Base-by-base conservation (phyloP, 1,140 invertebrate species). In the Micrasema longulum region DNA sequence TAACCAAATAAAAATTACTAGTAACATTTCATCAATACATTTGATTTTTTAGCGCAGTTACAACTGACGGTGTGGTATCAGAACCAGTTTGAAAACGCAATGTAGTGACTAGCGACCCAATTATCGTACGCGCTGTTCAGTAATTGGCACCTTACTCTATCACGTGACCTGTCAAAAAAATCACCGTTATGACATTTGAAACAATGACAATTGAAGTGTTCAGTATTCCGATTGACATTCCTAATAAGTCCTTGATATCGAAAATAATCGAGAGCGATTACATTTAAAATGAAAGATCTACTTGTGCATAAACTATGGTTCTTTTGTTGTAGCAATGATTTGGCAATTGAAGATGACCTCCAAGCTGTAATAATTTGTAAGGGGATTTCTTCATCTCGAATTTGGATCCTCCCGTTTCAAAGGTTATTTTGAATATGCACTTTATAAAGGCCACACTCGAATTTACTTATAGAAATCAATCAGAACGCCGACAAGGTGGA, bases 141-240 rank as follows among this genome's bases (percentile, higher is more conserved):
- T 53, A 53, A 53, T 53, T 6, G 26, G 10, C 22, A 53, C 50
- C 50, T 53, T 53, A 23, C 18, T 11, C 7, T 4, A 53, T 53
- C 50, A 53, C 50, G 50, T 53, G 48, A 23, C 50, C 50, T 23
- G 50, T 53, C 50, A 53, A 53, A 53, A 53, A 22, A 22, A n/a
- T n/a, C 22, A 5, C 50, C 50, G 50, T 53, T 53, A 53, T 53
- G 50, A 53, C 50, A 53, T 53, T 53, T 53, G 22, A 53, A 23
- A 53, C 50, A 53, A 53, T 53, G 50, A 53, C 22, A 53, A 53
- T 53, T 9, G 50, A n/a, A 23, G 22, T 12, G n/a, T n/a, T n/a
- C n/a, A n/a, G n/a, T n/a, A n/a, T n/a, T n/a, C 4, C n/a, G n/a
- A n/a, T 45, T 45, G n/a, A 16, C 43, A 14, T 45, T 45, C 43